Base-by-base conservation (phyloP, 2,113 vertebrate genomes). In the Nothocercus nigrocapillus region DNA sequence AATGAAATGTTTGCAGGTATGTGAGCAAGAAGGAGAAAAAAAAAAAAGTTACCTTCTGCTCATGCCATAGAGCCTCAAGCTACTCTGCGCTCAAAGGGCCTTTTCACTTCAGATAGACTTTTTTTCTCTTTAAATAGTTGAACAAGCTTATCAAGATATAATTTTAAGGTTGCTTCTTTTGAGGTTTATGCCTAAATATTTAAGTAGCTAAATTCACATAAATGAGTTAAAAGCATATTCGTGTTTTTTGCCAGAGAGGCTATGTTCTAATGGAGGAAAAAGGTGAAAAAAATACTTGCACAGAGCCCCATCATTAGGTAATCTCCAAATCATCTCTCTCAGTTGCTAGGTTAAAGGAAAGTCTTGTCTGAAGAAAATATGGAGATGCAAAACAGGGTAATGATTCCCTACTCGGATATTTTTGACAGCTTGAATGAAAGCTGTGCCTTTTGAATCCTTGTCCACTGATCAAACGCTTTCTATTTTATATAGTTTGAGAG, bases 271-370 rank as follows among this genome's bases (percentile, higher is more conserved):
- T 44, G 34, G 68, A 53, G 32, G 5, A 15, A 18, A 8, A 95
- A 87, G 74, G 56, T 58, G 56, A 40, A 72, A 42, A 36, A 36
- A 42, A 73, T 28, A 38, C 22, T 58, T 40, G 27, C 7, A 4
- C 45, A 19, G 82, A 79, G 21, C 21, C 34, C 18, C 21, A 30
- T 24, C 34, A 36, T 63, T 47, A 58, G 86, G 38, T 53, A 11
- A 70, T 44, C 62, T 67, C 18, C 7, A 8, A 72, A 24, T 72
- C 56, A 54, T 25, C 72, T 79, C 83, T 88, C 73, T 9, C 22
- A 40, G 73, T 78, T 77, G 86, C 82, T 70, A 51, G 59, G 44
- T 30, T 90, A 63, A 54, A 54, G 77, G 84, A 42, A 53, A 15
- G n/a, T 21, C 24, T 45, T 40, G 1, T 1, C 24, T 28, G 17